Conservation (phyloP, 2,888 invertebrate species). For the Troglohyphantes excavatus region DNA sequence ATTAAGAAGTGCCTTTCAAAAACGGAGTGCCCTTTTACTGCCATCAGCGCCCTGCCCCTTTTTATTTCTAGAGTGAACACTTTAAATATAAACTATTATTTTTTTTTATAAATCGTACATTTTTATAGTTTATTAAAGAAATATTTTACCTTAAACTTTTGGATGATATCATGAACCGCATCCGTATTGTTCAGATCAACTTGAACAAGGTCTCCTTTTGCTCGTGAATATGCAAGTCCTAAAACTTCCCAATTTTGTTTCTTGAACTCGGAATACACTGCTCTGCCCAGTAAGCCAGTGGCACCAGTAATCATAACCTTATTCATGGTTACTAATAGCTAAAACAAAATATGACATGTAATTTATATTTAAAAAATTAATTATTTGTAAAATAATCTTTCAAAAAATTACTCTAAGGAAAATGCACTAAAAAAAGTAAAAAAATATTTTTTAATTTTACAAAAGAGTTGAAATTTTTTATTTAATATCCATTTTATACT, state of each 20-base stretch:
- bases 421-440: too few species aligned
- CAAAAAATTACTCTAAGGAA: too few species aligned
- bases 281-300: constrained; percentile 84
- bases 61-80: too few species aligned
- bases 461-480: too few species aligned
- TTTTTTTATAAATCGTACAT: background rate
- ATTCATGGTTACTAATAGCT: background rate
- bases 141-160: constrained; percentile 82
- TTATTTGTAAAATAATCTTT: too few species aligned
- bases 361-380: background rate
- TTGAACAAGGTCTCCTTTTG: constrained; percentile 81
- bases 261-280: constrained; percentile 82
- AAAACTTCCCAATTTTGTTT: constrained; percentile 82
- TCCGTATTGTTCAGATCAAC: constrained; percentile 83
- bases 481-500: too few species aligned
- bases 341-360: background rate
- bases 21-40: too few species aligned
- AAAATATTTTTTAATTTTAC: too few species aligned
- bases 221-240: constrained; percentile 81
- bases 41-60: too few species aligned
- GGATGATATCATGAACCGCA: constrained; percentile 81
- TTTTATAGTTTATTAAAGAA: background rate
- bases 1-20: too few species aligned
- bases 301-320: constrained; percentile 83
- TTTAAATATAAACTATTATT: too few species aligned